These are phyloP conservation scores for Clarias platycephalus DNA, from an alignment of 2,797 vertebrate genomes.

Conservation along the genomic window DNA sequence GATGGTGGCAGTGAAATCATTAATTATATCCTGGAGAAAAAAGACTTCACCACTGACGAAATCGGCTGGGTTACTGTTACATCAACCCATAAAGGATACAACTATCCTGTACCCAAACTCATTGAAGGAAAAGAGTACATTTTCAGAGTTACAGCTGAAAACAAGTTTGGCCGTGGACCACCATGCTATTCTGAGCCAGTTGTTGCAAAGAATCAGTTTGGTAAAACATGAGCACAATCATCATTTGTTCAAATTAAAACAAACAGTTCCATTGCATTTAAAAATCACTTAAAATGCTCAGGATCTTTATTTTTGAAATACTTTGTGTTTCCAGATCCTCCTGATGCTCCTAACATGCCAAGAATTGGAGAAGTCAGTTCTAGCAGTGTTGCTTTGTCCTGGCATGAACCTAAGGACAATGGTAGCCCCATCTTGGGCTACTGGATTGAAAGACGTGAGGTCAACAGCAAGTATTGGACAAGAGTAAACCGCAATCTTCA, in stretches of 20 bases:
- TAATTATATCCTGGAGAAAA: slow-evolving; percentile 97
- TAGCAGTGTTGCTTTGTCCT: slow-evolving; percentile 85
- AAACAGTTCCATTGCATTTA: neutral
- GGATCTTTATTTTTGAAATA: slow-evolving; percentile 9
- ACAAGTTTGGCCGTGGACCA: slow-evolving; percentile 85
- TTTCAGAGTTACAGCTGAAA: slow-evolving; percentile 93
- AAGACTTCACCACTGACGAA: slow-evolving; percentile 90
- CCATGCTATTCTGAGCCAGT: slow-evolving; percentile 86
- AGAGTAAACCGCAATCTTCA: slow-evolving; percentile 87
- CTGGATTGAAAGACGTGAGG: slow-evolving; percentile 98
- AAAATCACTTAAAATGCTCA: neutral
- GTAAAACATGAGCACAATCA: slow-evolving; percentile 70
- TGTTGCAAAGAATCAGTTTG: slow-evolving; percentile 93
- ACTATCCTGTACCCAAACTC: slow-evolving; percentile 85
- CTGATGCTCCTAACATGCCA: slow-evolving; percentile 93
- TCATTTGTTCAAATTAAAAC: neutral
- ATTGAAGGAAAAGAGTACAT: slow-evolving; percentile 98
- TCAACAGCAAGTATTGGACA: slow-evolving; percentile 96
- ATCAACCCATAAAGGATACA: slow-evolving; percentile 87
- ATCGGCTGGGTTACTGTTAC: slow-evolving; percentile 89
- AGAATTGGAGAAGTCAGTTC: slow-evolving; percentile 88
- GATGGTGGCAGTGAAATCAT: slow-evolving; percentile 96
- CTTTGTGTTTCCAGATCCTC: slow-evolving; percentile 79
- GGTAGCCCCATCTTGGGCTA: slow-evolving; percentile 97
- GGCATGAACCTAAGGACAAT: slow-evolving; percentile 98